phyloP scores from a whole-genome alignment of 2,113 vertebrate genomes.

The Chaetops frenatus region DNA sequence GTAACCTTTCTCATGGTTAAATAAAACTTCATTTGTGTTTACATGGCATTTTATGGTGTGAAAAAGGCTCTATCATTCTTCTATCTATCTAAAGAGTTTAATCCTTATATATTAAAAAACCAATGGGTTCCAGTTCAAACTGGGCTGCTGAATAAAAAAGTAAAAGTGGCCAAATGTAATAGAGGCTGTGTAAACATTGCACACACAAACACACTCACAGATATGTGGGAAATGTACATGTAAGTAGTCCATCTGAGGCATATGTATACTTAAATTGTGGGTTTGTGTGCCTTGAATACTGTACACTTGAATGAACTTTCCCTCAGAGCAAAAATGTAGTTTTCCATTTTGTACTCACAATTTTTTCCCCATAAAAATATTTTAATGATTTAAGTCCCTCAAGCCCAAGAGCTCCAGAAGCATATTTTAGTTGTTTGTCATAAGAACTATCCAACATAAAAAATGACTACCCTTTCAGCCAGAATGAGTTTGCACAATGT shows the following conservation, averaged over 20 bases:
- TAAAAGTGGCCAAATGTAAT: neutral
- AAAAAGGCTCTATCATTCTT: neutral
- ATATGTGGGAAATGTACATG: neutral
- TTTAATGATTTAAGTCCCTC: conserved; percentile 49
- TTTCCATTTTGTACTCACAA: neutral
- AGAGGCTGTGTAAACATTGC: neutral
- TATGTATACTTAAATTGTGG: neutral
- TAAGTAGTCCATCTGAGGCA: neutral
- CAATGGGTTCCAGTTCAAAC: neutral
- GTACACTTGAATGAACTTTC: conserved; percentile 15
- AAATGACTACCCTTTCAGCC: neutral
- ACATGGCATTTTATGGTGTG: neutral
- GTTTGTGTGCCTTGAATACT: neutral
- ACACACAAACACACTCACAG: neutral
- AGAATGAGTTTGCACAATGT: conserved; percentile 15
- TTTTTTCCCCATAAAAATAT: conserved; percentile 24
- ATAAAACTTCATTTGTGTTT: neutral
- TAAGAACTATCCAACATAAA: neutral
- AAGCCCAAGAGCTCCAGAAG: conserved; percentile 31
- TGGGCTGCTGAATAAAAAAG: neutral
- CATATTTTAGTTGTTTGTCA: conserved; percentile 57
- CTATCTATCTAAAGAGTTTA: neutral
- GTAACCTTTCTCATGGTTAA: neutral
- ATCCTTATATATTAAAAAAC: neutral
- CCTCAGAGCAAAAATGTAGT: neutral